Conservation (phyloP, 2,888 invertebrate genomes). For the Nemotelus pantherinus region DNA sequence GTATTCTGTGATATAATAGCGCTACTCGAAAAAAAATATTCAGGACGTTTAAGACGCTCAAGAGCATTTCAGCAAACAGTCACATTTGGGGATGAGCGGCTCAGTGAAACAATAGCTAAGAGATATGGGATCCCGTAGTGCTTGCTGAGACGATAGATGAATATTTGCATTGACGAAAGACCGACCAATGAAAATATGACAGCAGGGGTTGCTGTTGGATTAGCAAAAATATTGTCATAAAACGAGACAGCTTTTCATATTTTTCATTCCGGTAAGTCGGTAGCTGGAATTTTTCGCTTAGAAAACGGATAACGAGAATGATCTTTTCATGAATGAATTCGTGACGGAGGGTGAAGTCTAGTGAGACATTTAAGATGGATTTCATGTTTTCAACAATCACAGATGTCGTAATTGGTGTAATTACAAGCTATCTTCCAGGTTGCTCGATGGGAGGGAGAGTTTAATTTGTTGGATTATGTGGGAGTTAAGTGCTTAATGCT, state of each 20-base stretch:
- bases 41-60: conserved; percentile 44
- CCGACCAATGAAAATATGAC: conserved; percentile 40
- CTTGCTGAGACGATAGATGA: conserved; percentile 17
- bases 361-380: conserved; percentile 53
- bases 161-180: conserved; percentile 35
- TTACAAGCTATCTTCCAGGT: conserved; percentile 59
- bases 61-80: conserved; percentile 44
- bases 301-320: conserved; percentile 47
- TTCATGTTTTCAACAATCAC: conserved; percentile 61
- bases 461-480: too few relatives aligned
- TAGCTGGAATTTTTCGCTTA: conserved; percentile 14
- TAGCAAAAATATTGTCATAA: conserved; percentile 27
- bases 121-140: background rate
- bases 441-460: background rate
- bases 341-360: conserved; percentile 41
- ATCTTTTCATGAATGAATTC: conserved; percentile 42
- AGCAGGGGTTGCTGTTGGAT: conserved; percentile 41
- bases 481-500: too few relatives aligned
- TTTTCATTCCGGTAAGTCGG: conserved; percentile 20
- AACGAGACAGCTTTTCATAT: conserved; percentile 37
- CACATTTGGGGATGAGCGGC: conserved; percentile 25
- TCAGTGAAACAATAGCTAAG: background rate
- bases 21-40: conserved; percentile 14
- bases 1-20: conserved; percentile 12
- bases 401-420: conserved; percentile 66